Percentiles rank a stretch among this genome's conserved stretches.
These are phyloP conservation scores for Ophiodon elongatus DNA, from an alignment of 2,113 vertebrate species.

Conservation along the genomic window DNA sequence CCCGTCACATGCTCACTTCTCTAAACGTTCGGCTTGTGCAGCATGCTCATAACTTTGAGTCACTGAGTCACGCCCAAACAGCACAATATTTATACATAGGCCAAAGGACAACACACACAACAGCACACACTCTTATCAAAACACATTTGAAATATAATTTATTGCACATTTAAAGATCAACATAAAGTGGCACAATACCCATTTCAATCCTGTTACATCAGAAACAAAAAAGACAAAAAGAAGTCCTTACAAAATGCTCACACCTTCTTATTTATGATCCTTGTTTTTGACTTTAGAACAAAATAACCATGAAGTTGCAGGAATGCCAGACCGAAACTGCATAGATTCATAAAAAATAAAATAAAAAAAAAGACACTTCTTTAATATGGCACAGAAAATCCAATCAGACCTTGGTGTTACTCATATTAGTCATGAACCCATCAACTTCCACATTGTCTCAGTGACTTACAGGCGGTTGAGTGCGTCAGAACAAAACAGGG, in stretches of 20 bases:
- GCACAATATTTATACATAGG: background rate
- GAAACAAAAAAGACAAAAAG: constrained; percentile 61
- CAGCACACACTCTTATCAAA: constrained; percentile 74
- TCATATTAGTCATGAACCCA: constrained; percentile 61
- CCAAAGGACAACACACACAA: constrained; percentile 54
- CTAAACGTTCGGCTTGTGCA: background rate
- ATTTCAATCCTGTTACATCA: constrained; percentile 75
- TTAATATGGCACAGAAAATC: constrained; percentile 65
- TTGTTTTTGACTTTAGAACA: constrained; percentile 60
- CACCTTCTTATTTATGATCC: constrained; percentile 56
- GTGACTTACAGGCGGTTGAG: constrained; percentile 48
- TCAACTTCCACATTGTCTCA: constrained; percentile 53
- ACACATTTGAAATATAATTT: constrained; percentile 85
- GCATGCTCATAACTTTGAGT: background rate
- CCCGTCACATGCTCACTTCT: constrained; percentile 29
- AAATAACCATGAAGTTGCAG: constrained; percentile 72
- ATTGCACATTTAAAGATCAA: constrained; percentile 87
- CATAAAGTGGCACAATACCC: constrained; percentile 82
- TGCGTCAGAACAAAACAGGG: constrained; percentile 49
- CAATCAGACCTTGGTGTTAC: constrained; percentile 62
- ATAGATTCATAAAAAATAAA: constrained; percentile 80
- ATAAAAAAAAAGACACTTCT: constrained; percentile 48
- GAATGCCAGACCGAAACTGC: constrained; percentile 79
- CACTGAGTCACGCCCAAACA: background rate
- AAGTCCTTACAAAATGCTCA: constrained; percentile 78